Evolutionary conservation across 2,113 vertebrate species (phyloP).

Genomic region (western clawed frog (Xenopus tropicalis)): DNA sequence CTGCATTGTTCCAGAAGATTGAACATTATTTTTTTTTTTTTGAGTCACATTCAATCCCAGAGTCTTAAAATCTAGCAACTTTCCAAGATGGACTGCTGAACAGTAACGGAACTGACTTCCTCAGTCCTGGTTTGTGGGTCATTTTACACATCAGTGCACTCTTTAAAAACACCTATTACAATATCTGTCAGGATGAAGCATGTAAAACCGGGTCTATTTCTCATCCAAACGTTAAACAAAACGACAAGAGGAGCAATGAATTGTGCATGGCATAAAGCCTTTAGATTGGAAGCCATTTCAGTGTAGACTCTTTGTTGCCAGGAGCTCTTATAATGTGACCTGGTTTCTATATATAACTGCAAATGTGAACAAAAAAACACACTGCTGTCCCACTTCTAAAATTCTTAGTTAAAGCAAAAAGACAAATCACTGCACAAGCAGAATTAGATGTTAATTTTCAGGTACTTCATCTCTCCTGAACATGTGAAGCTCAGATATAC

Average conservation of each 20-base stretch:
- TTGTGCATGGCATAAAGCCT: constrained; percentile 26
- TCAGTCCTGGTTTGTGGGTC: neutral
- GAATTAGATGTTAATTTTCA: no score
- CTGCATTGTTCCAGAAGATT: constrained; percentile 32
- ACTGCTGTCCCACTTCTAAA: constrained; percentile 24
- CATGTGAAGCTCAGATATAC: no score
- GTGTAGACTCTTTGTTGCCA: constrained; percentile 42
- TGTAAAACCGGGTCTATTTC: neutral
- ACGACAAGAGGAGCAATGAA: constrained; percentile 22
- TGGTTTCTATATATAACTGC: constrained; percentile 53
- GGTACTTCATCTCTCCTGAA: no score
- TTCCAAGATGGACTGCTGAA: neutral
- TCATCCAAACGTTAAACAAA: constrained; percentile 7
- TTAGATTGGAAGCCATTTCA: constrained; percentile 24
- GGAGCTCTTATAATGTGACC: constrained; percentile 40
- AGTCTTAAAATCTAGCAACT: neutral
- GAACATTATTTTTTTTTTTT: constrained; percentile 29
- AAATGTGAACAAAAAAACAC: constrained; percentile 43
- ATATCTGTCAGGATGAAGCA: neutral
- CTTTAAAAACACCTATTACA: neutral
- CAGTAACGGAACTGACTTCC: neutral
- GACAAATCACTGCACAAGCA: neutral
- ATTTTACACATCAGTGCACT: neutral
- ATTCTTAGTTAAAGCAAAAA: neutral
- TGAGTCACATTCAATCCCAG: neutral